These are phyloP conservation scores for Melitaea athalia DNA, from an alignment of 2,888 invertebrate genomes.

Conservation along the genomic window DNA sequence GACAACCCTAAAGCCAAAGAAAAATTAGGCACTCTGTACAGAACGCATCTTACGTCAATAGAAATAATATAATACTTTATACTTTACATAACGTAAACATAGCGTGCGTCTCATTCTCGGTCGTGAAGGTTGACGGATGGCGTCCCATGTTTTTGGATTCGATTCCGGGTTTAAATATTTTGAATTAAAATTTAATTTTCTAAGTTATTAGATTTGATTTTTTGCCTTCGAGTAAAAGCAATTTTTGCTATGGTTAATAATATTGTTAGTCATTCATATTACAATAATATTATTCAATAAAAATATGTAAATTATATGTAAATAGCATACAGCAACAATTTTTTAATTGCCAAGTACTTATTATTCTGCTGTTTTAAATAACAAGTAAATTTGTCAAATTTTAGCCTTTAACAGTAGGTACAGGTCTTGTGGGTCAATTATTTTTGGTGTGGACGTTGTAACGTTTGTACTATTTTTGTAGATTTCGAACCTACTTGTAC, in stretches of 20 bases:
- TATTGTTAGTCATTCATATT: too few species aligned
- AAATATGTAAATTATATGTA: too few species aligned
- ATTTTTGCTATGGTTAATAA: too few species aligned
- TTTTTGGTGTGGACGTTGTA: conserved; percentile 4
- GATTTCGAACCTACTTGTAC: too few species aligned
- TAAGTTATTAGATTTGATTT: too few species aligned
- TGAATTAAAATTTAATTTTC: too few species aligned
- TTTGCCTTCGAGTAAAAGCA: too few species aligned
- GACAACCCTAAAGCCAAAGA: too few species aligned
- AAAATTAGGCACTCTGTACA: conserved; percentile 54
- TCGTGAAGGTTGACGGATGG: background rate
- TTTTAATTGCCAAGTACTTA: too few species aligned
- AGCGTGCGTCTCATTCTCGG: background rate
- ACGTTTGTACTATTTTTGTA: background rate
- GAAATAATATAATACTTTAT: conserved; percentile 28
- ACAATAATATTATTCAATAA: too few species aligned
- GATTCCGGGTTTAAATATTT: background rate
- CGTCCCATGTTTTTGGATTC: background rate
- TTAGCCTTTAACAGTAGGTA: conserved; percentile 19
- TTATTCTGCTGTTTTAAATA: background rate
- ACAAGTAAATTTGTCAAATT: background rate
- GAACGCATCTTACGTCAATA: conserved; percentile 51
- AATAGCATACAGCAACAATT: too few species aligned
- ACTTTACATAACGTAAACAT: conserved; percentile 28
- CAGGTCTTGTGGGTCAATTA: conserved; percentile 26